A percentile compares a stretch with the other conserved stretches of the same genome.
Conservation (phyloP, 2,888 invertebrate species). For the Brachyptera risi region DNA sequence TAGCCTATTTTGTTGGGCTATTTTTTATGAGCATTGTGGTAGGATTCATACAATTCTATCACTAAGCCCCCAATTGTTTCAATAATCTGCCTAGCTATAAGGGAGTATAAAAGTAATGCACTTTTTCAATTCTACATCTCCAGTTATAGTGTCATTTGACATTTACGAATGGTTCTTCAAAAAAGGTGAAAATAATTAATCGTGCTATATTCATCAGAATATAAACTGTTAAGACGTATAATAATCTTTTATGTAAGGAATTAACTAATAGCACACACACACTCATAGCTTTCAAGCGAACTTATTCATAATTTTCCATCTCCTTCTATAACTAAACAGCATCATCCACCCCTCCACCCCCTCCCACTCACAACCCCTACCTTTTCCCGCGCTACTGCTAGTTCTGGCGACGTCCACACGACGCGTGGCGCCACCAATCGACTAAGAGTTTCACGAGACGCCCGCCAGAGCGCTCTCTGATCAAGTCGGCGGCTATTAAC, state of each 20-base stretch:
- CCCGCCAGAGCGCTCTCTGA: constrained; percentile 25
- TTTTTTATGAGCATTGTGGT: too few species aligned
- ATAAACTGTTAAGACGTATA: too few species aligned
- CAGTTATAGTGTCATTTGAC: too few species aligned
- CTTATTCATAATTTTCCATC: constrained; percentile 10
- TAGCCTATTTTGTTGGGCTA: too few species aligned
- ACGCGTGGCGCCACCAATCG: constrained; percentile 28
- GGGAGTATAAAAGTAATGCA: too few species aligned
- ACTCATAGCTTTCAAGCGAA: background rate
- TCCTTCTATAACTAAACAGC: background rate
- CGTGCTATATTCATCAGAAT: too few species aligned
- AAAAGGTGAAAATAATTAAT: too few species aligned
- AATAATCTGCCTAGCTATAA: too few species aligned
- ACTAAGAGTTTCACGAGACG: constrained; percentile 23
- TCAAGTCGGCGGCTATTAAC: constrained; percentile 3
- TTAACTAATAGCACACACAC: constrained; percentile 16
- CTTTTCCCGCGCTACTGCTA: constrained; percentile 3
- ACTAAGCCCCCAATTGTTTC: too few species aligned
- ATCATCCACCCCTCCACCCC: constrained; percentile 3
- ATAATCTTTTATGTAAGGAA: background rate
- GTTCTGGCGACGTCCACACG: constrained; percentile 25
- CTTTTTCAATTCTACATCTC: too few species aligned
- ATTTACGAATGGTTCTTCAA: too few species aligned
- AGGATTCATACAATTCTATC: too few species aligned
- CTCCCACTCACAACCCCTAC: background rate